These are phyloP conservation scores for Ophioninae sp. DNA, from an alignment of 2,888 invertebrate genomes.

Conservation along the genomic window DNA sequence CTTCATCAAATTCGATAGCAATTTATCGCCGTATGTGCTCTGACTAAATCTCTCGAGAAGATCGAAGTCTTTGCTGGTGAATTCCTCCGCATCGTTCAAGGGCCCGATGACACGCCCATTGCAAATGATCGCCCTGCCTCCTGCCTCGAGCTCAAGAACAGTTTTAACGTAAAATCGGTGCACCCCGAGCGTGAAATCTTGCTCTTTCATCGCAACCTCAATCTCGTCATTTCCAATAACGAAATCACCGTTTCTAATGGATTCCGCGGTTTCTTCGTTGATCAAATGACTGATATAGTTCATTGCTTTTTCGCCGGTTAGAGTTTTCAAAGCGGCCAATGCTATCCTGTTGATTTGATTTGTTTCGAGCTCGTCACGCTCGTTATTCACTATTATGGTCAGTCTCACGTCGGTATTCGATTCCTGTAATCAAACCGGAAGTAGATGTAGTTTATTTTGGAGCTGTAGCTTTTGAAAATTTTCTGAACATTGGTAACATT, in stretches of 20 bases:
- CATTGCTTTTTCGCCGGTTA: constrained; percentile 84
- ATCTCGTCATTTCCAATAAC: constrained; percentile 82
- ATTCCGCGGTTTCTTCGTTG: constrained; percentile 81
- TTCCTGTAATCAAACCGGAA: constrained; percentile 82
- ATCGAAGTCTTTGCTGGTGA: constrained; percentile 93
- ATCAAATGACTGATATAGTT: constrained; percentile 84
- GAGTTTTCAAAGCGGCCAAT: constrained; percentile 85
- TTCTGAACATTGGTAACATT: neutral
- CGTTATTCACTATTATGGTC: constrained; percentile 88
- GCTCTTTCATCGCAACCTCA: constrained; percentile 66
- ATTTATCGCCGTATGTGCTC: constrained; percentile 88
- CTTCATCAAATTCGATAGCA: constrained; percentile 85
- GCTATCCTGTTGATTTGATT: constrained; percentile 86
- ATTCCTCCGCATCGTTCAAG: constrained; percentile 87
- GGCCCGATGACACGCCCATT: constrained; percentile 96
- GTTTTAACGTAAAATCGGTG: constrained; percentile 87
- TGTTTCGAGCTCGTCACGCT: constrained; percentile 79
- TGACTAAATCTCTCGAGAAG: constrained; percentile 91
- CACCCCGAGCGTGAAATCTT: constrained; percentile 74
- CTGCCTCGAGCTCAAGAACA: constrained; percentile 86
- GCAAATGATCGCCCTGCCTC: constrained; percentile 89
- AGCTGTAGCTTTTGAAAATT: neutral
- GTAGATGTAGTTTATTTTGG: constrained; percentile 38
- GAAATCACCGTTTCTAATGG: constrained; percentile 81
- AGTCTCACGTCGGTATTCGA: constrained; percentile 87